Conservation (phyloP, 2,113 vertebrate genomes). For the Phasianus colchicus region DNA sequence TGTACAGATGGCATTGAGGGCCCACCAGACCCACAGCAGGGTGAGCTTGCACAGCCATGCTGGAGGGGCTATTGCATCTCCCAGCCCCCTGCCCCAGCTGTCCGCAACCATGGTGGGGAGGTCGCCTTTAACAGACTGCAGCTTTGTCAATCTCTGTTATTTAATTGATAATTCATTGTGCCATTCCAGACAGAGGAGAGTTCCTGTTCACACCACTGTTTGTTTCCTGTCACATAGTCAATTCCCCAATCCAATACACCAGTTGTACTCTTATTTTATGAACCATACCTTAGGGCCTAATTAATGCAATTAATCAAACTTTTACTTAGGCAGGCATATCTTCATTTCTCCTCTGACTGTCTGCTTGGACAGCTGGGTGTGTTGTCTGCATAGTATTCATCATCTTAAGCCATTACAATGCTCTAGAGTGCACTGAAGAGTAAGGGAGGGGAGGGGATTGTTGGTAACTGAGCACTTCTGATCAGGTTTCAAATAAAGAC, state of each 20-base stretch:
- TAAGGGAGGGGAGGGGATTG: neutral
- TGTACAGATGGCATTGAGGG: accelerated
- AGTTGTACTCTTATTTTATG: conserved; percentile 77
- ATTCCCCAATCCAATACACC: conserved; percentile 67
- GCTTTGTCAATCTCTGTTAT: conserved; percentile 57
- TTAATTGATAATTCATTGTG: conserved; percentile 68
- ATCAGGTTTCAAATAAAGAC: neutral
- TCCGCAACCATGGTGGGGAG: neutral
- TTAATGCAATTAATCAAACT: conserved; percentile 82
- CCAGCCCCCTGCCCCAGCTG: neutral
- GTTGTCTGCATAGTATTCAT: conserved; percentile 62
- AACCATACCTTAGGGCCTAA: conserved; percentile 79
- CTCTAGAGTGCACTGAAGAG: conserved; percentile 23
- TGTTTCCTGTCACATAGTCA: conserved; percentile 76
- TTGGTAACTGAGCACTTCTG: neutral
- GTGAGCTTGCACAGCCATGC: accelerated
- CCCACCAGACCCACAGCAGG: neutral
- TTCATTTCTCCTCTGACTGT: conserved; percentile 48
- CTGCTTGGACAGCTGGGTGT: conserved; percentile 66
- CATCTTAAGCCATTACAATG: conserved; percentile 53
- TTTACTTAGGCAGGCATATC: conserved; percentile 70
- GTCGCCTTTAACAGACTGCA: neutral
- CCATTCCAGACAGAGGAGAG: conserved; percentile 51
- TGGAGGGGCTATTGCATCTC: neutral
- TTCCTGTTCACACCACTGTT: conserved; percentile 39